Evolutionary conservation across 2,888 invertebrate genomes (phyloP).

Genomic region (Patella ulyssiponensis): DNA sequence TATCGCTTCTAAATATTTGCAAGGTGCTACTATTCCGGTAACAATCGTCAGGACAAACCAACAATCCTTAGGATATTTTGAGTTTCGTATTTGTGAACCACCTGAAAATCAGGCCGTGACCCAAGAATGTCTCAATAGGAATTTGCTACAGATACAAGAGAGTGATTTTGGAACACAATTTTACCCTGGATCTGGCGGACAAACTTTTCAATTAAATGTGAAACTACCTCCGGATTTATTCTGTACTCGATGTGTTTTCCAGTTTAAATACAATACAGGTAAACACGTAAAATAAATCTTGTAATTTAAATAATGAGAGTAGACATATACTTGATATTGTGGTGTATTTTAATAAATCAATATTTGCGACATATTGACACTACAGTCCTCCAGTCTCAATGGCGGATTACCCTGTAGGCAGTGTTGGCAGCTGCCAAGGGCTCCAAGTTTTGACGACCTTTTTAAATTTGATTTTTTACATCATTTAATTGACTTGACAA

Average conservation of each 20-base stretch:
- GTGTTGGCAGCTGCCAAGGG: no score
- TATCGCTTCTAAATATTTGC: constrained; percentile 1
- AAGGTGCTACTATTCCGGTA: background rate
- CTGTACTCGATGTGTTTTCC: constrained; percentile 40
- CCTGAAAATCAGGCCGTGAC: background rate
- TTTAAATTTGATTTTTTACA: no score
- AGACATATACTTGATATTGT: no score
- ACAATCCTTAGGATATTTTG: background rate
- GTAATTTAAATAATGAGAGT: no score
- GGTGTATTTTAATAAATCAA: no score
- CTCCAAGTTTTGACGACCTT: no score
- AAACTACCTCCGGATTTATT: constrained; percentile 36
- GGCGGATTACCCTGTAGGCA: no score
- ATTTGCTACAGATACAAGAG: background rate
- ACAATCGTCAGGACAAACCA: background rate
- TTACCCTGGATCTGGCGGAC: constrained; percentile 39
- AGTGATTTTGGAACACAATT: constrained; percentile 17
- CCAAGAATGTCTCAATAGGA: background rate
- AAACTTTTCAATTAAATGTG: constrained; percentile 35
- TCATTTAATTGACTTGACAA: no score
- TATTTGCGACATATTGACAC: no score
- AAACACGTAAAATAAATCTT: background rate
- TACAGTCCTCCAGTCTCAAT: no score
- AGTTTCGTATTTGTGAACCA: background rate
- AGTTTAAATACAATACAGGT: constrained; percentile 45